These are phyloP conservation scores for Eupsilia transversa DNA, from an alignment of 2,888 invertebrate species.

Conservation along the genomic window DNA sequence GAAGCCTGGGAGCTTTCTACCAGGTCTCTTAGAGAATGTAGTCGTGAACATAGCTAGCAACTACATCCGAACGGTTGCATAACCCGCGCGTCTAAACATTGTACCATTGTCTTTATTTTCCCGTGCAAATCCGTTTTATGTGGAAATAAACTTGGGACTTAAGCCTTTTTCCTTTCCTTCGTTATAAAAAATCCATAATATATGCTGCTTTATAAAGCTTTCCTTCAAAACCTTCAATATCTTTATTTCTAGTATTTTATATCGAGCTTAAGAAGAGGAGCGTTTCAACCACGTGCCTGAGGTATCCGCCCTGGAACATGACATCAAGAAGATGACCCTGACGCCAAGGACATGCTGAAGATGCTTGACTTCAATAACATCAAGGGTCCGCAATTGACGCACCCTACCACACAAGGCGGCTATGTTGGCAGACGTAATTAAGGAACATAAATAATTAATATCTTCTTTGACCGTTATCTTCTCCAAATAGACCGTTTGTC, in stretches of 20 bases:
- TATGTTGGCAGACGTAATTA: constrained; percentile 90
- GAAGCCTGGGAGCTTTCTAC: not conserved
- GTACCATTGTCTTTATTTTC: constrained; percentile 64
- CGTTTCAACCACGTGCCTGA: constrained; percentile 99
- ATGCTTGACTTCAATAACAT: constrained; percentile 98
- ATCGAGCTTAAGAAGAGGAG: constrained; percentile 99
- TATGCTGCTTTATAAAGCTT: not conserved
- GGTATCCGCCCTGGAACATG: constrained; percentile 97
- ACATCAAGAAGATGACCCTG: constrained; percentile 99
- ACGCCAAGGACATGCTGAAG: constrained; percentile 99
- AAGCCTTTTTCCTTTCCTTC: not conserved
- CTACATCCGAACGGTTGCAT: constrained; percentile 49
- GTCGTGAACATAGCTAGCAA: constrained; percentile 27
- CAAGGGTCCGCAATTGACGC: constrained; percentile 96
- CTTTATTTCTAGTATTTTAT: not conserved
- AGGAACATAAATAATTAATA: constrained; percentile 76
- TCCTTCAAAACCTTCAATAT: not conserved
- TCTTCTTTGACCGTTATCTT: not conserved
- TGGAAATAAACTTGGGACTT: constrained; percentile 31
- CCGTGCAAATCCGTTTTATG: constrained; percentile 52
- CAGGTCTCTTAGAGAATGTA: not conserved
- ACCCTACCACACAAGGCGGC: constrained; percentile 92
- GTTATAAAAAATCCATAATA: too few species aligned
- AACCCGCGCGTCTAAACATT: constrained; percentile 61
- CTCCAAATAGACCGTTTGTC: too few species aligned